Percentiles rank a stretch among this genome's conserved stretches.
Conservation (phyloP, 2,888 invertebrate genomes). For the Kuschelorhynchus macadamiae region DNA sequence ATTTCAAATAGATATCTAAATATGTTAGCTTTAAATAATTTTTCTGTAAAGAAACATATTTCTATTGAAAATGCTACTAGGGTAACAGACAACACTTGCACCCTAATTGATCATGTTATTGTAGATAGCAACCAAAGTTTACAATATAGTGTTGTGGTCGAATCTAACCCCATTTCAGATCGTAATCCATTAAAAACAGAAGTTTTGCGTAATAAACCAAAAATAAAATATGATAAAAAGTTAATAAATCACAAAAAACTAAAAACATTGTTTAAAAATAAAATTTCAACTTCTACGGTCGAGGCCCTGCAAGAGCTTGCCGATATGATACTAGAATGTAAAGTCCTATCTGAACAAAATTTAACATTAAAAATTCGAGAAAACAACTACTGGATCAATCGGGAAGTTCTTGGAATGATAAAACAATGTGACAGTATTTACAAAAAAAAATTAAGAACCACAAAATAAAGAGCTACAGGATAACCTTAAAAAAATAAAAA, state of each 20-base stretch:
- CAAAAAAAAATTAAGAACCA: slow-evolving; percentile 1
- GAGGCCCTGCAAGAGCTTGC: background rate
- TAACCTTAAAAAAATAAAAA: background rate
- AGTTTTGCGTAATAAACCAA: background rate
- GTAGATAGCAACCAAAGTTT: background rate
- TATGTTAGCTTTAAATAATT: slow-evolving; percentile 8
- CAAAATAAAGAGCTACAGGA: background rate
- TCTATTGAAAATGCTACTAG: slow-evolving; percentile 3
- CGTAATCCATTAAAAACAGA: background rate
- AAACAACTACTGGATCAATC: slow-evolving; percentile 10
- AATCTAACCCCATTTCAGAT: background rate
- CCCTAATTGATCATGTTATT: slow-evolving; percentile 3
- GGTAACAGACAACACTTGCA: background rate
- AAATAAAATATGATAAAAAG: background rate
- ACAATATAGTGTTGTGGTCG: background rate
- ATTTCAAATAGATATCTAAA: background rate
- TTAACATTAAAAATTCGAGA: slow-evolving; percentile 3
- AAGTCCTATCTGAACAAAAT: background rate
- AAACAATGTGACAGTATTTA: slow-evolving; percentile 5
- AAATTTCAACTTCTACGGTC: background rate
- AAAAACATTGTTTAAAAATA: background rate
- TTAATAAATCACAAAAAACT: background rate
- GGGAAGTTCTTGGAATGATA: slow-evolving; percentile 14
- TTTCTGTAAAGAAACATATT: background rate
- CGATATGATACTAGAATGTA: background rate